phyloP scores from a whole-genome alignment of 2,113 vertebrate genomes.

The Tupaia tana region DNA sequence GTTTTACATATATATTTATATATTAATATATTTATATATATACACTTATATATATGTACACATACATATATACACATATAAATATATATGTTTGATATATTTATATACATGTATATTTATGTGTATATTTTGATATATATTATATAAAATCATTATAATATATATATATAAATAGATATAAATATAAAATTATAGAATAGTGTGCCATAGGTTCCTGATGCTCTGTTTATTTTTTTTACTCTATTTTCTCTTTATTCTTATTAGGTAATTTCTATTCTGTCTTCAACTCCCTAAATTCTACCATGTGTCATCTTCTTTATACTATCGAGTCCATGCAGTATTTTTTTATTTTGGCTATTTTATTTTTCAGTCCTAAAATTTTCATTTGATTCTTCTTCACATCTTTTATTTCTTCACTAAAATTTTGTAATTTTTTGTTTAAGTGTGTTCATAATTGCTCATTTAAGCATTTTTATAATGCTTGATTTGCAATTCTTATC shows the following conservation, averaged over 20 bases:
- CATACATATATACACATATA: too few relatives aligned
- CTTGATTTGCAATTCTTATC: not conserved
- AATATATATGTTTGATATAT: too few relatives aligned
- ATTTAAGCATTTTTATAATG: slow-evolving; percentile 2
- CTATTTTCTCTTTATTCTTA: slow-evolving; percentile 19
- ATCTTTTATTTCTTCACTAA: slow-evolving; percentile 17
- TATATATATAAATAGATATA: too few relatives aligned
- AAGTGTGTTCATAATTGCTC: not conserved
- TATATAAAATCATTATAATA: too few relatives aligned
- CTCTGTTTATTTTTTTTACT: not conserved
- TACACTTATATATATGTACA: not conserved
- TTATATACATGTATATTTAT: not conserved
- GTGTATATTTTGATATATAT: not conserved
- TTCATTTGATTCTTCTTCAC: slow-evolving; percentile 1
- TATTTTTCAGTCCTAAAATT: slow-evolving; percentile 36
- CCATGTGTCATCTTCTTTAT: not conserved
- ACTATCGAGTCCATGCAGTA: not conserved
- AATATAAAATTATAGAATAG: not conserved
- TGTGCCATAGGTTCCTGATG: not conserved
- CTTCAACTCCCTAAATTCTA: slow-evolving; percentile 2
- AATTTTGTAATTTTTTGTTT: slow-evolving; percentile 19
- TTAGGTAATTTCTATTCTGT: not conserved
- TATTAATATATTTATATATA: not conserved
- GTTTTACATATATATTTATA: not conserved
- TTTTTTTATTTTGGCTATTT: slow-evolving; percentile 42